Percentiles rank a stretch among this genome's conserved stretches.
Conservation (phyloP, 2,113 vertebrate genomes). For the Scatophagus argus region DNA sequence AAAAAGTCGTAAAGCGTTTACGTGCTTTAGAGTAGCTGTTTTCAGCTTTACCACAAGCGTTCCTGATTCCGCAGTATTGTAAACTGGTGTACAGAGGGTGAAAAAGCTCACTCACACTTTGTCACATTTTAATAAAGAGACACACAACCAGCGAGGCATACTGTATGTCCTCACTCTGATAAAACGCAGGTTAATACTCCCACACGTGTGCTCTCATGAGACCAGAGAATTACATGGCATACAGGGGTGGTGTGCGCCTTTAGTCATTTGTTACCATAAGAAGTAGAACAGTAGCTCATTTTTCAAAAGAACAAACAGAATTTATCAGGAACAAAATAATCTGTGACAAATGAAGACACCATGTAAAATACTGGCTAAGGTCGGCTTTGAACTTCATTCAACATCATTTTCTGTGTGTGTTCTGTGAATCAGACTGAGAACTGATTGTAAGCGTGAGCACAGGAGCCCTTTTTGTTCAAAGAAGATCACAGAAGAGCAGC, state of each 20-base stretch:
- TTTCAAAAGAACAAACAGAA: not conserved
- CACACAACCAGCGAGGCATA: not conserved
- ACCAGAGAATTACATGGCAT: not conserved
- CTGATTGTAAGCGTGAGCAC: slow-evolving; percentile 46
- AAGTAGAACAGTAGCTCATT: not conserved
- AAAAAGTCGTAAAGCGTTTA: not conserved
- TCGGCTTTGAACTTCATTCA: slow-evolving; percentile 29
- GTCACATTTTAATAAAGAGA: not conserved
- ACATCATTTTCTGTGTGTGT: slow-evolving; percentile 45
- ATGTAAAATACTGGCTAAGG: not conserved
- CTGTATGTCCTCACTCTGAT: not conserved
- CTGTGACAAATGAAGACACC: not conserved
- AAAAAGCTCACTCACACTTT: not conserved
- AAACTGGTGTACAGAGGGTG: not conserved
- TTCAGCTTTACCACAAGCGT: not conserved
- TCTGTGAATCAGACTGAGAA: slow-evolving; percentile 44
- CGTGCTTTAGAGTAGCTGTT: not conserved
- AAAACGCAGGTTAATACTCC: not conserved
- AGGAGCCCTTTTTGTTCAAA: slow-evolving; percentile 39
- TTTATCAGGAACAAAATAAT: not conserved
- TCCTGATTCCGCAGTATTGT: not conserved
- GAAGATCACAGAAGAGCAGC: slow-evolving; percentile 46
- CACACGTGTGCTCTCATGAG: not conserved
- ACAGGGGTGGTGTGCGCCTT: not conserved
- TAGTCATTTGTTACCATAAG: not conserved